phyloP scores from a whole-genome alignment of 2,113 vertebrate genomes.

The Erinaceus europaeus region DNA sequence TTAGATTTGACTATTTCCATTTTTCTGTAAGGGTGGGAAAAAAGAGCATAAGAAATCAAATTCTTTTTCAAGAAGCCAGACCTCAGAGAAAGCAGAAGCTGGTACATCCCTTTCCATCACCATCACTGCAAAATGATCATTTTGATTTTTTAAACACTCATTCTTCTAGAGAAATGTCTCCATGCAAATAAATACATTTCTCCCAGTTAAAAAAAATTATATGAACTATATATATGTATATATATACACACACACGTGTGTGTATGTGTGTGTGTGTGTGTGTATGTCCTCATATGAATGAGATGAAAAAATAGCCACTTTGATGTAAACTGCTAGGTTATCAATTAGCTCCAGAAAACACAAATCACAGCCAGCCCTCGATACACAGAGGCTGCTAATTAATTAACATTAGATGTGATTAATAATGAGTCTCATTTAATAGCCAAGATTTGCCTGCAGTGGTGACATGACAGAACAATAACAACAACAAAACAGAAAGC shows the following conservation, averaged over 20 bases:
- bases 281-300: constrained; percentile 52
- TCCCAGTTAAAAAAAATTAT: constrained; percentile 51
- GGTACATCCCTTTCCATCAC: not conserved
- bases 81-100: not conserved
- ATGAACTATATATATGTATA: no score
- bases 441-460: constrained; percentile 91
- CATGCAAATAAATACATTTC: constrained; percentile 52
- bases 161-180: constrained; percentile 40
- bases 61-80: constrained; percentile 15
- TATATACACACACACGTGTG: no score
- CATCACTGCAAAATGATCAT: constrained; percentile 27
- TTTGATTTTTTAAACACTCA: not conserved
- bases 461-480: constrained; percentile 91
- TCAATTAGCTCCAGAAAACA: constrained; percentile 94
- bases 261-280: no score
- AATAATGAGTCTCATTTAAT: constrained; percentile 97
- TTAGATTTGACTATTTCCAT: not conserved
- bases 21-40: not conserved
- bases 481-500: constrained; percentile 93
- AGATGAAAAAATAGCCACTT: constrained; percentile 86
- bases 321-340: constrained; percentile 84
- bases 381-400: constrained; percentile 91
- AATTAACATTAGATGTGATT: constrained; percentile 99
- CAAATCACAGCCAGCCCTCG: constrained; percentile 86
- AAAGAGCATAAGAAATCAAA: constrained; percentile 7